Evolutionary conservation across 2,888 invertebrate species (phyloP).

Genomic region (Griposia aprilina): DNA sequence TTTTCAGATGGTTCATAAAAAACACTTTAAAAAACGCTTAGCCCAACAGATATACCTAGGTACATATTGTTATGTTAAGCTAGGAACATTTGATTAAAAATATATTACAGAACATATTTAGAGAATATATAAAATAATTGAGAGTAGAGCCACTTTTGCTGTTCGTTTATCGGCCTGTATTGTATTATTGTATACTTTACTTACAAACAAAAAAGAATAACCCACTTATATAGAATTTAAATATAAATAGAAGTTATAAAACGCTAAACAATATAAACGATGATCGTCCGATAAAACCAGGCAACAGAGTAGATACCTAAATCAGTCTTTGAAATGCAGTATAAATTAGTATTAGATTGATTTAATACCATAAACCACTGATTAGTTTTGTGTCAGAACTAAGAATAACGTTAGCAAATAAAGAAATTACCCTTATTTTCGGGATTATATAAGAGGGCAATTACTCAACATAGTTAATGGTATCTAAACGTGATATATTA

Average conservation of each 20-base stretch:
- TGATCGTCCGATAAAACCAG: conserved; percentile 25
- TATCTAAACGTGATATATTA: conserved; percentile 29
- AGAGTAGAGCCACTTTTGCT: not conserved
- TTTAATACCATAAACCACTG: conserved; percentile 21
- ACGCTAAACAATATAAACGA: conserved; percentile 28
- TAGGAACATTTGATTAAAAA: not conserved
- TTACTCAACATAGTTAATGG: conserved; percentile 44
- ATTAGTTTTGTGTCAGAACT: conserved; percentile 32
- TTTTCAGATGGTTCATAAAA: not conserved
- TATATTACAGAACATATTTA: not conserved
- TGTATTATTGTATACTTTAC: not conserved
- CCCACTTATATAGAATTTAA: not conserved
- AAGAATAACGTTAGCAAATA: conserved; percentile 27
- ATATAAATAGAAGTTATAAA: conserved; percentile 6
- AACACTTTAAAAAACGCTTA: not conserved
- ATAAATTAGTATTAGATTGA: conserved; percentile 33
- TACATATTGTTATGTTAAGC: too few species aligned
- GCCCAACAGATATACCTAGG: too few species aligned
- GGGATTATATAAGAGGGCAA: conserved; percentile 33
- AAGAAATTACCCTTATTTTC: conserved; percentile 30
- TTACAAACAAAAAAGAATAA: not conserved
- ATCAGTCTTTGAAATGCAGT: conserved; percentile 61
- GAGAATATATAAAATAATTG: too few species aligned
- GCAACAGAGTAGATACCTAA: conserved; percentile 46
- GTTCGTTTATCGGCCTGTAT: not conserved